Evolutionary conservation across 2,888 invertebrate species (phyloP).

Genomic region (Seira ritae): DNA sequence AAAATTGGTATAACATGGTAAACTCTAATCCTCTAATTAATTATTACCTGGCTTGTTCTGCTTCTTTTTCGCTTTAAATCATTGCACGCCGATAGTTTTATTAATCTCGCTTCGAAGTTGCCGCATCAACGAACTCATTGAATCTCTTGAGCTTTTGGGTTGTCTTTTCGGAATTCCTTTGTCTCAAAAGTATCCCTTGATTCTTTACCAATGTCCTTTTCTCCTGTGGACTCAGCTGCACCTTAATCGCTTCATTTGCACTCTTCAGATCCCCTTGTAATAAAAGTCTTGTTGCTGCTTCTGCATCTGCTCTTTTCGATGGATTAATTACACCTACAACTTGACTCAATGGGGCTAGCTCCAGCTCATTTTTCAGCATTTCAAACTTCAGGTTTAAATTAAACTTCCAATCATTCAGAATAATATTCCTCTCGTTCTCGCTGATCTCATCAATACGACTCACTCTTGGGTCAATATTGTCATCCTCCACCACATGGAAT

Average conservation of each 20-base stretch:
- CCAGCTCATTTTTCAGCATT: constrained; percentile 25
- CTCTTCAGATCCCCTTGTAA: constrained; percentile 27
- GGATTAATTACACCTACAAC: constrained; percentile 26
- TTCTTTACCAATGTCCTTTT: neutral
- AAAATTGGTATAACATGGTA: too few relatives aligned
- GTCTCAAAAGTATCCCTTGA: constrained; percentile 3
- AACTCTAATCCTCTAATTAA: too few relatives aligned
- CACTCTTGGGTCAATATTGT: neutral
- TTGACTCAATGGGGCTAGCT: constrained; percentile 30
- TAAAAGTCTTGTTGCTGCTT: constrained; percentile 26
- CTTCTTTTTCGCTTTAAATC: too few relatives aligned
- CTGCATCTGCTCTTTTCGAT: constrained; percentile 19
- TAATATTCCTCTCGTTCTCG: neutral
- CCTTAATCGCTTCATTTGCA: too few relatives aligned
- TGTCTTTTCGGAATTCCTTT: constrained; percentile 16
- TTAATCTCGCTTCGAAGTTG: too few relatives aligned
- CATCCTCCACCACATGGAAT: constrained; percentile 11
- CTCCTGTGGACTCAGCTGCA: too few relatives aligned
- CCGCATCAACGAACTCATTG: constrained; percentile 17
- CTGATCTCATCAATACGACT: neutral
- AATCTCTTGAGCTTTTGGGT: constrained; percentile 1
- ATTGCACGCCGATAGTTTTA: too few relatives aligned
- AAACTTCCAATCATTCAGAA: constrained; percentile 21
- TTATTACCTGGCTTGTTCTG: too few relatives aligned
- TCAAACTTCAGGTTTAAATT: constrained; percentile 22